These are phyloP conservation scores for Actinopyga echinites DNA, from an alignment of 53 echinoderm and acorn worm species.

Conservation along the genomic window DNA sequence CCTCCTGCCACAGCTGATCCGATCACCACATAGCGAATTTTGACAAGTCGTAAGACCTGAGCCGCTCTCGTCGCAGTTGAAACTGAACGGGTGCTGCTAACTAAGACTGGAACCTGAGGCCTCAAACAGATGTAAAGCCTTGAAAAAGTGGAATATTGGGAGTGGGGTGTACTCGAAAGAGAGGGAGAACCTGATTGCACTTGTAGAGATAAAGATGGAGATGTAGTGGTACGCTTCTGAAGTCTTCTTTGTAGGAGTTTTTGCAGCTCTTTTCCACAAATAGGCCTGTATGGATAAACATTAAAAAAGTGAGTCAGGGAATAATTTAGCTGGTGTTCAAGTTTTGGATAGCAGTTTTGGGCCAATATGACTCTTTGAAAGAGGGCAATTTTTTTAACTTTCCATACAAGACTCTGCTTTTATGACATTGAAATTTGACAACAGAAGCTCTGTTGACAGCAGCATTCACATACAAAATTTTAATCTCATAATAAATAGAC, in stretches of 20 bases:
- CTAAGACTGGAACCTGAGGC: conserved; percentile 64
- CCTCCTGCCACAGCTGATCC: conserved; percentile 90
- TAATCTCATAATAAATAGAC: too few species aligned
- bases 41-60: conserved; percentile 64
- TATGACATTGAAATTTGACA: too few species aligned
- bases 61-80: conserved; percentile 51
- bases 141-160: conserved; percentile 63
- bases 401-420: too few species aligned
- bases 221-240: neutral
- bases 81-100: conserved; percentile 58
- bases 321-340: too few species aligned
- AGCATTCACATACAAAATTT: too few species aligned
- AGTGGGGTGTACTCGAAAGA: neutral
- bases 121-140: conserved; percentile 62
- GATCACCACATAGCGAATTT: conserved; percentile 86
- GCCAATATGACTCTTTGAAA: too few species aligned
- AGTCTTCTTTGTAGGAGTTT: conserved; percentile 26
- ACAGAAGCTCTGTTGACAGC: too few species aligned
- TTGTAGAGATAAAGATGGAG: conserved; percentile 5
- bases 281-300: neutral
- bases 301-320: too few species aligned
- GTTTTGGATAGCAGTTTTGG: too few species aligned
- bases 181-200: neutral
- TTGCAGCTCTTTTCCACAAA: conserved; percentile 17
- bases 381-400: too few species aligned